Evolutionary conservation across 2,797 vertebrate genomes (phyloP), one percentile per base, ranked within the genome.

Genomic region (Amazona ochrocephala): DNA sequence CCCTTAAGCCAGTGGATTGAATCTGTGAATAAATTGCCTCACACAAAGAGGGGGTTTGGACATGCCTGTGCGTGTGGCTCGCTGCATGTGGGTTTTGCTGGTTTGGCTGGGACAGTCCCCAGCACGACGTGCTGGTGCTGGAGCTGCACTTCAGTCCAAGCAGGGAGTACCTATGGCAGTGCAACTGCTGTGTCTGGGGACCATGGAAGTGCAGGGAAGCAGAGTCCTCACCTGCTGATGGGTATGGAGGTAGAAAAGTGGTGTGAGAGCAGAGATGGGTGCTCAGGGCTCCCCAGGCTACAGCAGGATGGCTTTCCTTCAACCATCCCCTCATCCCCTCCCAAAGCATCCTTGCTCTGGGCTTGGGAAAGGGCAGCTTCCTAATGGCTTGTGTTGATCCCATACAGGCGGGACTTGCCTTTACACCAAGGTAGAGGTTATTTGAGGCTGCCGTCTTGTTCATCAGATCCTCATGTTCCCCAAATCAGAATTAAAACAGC

Each of bases 401-500:
- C 82, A 95, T 86, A 80, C 72, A 96, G 84, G 66, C 32, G 4
- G 60, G 45, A 68, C 50, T 85, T 92, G 89, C 88, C 78, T 95
- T 39, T 73, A 80, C 1, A 37, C 92, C 92, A 95, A 95, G 41
- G 53, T 39, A 72, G 92, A 32, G 90, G 94, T 94, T 93, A 92
- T 95, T 82, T 72, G 68, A 96, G 89, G 95, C 84, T 87, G 68
- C 72, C 87, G 68, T 39, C 79, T 75, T 26, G 32, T 85, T 96
- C 89, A 80, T 90, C 93, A 90, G 64, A 77, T 84, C 87, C 86
- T 94, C 75, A 45, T 87, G 87, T 89, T 94, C 74, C 41, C 56
- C 61, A 11, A 14, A 68, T 68, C 56, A 68, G 54, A 93, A 32
- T 26, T 74, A 64, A 54, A 86, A 11, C 61, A 80, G 78, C 47